Conservation (phyloP, 2,888 invertebrate species). For the Polymixis flavicincta region DNA sequence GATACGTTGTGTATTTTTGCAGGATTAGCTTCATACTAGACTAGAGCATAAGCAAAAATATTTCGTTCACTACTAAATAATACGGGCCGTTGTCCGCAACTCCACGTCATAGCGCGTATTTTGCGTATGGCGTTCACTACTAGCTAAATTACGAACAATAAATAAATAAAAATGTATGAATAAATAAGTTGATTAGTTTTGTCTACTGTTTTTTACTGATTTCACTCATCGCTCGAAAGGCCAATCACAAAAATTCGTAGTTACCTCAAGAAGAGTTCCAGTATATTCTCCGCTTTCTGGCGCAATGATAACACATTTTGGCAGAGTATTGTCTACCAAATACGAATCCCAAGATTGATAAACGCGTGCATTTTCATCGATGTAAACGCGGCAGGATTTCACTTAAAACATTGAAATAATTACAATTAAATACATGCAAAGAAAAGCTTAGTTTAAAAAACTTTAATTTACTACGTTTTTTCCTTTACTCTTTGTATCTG, state of each 20-base stretch:
- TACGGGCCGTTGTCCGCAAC: no score
- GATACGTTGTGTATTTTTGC: not conserved
- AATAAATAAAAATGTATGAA: not conserved
- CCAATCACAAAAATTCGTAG: no score
- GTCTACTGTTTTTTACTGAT: not conserved
- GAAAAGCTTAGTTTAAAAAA: not conserved
- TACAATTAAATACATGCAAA: not conserved
- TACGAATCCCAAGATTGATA: constrained; percentile 90
- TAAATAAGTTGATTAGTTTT: not conserved
- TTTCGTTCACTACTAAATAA: not conserved
- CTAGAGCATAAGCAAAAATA: no score
- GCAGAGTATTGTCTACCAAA: constrained; percentile 87
- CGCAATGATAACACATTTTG: constrained; percentile 89
- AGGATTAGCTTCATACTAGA: not conserved
- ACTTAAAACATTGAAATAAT: constrained; percentile 68
- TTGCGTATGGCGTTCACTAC: no score
- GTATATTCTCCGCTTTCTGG: constrained; percentile 89
- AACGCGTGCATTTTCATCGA: constrained; percentile 88
- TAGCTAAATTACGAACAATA: not conserved
- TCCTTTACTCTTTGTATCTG: not conserved
- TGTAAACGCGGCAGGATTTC: constrained; percentile 81
- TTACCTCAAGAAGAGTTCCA: constrained; percentile 81
- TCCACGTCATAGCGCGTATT: no score
- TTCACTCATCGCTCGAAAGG: not conserved
- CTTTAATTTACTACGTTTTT: not conserved